These are phyloP conservation scores for Lineus longissimus DNA, from an alignment of 1,140 invertebrate species.

Conservation along the genomic window DNA sequence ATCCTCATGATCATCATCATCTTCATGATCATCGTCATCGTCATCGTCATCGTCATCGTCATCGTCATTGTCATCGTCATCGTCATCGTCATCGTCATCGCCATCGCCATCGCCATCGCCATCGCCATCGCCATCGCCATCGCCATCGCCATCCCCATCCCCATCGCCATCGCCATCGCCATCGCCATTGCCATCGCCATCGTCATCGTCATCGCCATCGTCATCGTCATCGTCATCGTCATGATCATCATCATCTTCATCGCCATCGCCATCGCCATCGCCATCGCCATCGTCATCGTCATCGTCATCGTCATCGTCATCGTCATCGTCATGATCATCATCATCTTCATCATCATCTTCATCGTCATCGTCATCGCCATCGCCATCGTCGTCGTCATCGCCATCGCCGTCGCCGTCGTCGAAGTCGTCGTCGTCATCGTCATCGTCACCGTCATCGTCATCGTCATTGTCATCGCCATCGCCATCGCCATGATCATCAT, in stretches of 20 bases:
- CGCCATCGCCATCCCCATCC: too few relatives aligned
- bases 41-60: not conserved
- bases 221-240: too few relatives aligned
- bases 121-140: conserved; percentile 1
- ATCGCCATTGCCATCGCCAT: conserved; percentile 7
- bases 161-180: conserved; percentile 6
- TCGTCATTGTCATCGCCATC: conserved; percentile 1
- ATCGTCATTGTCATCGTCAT: conserved; percentile 7
- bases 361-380: not conserved
- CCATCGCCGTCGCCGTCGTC: too few relatives aligned
- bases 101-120: conserved; percentile 1
- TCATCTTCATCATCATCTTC: not conserved
- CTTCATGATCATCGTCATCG: not conserved
- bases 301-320: conserved; percentile 8
- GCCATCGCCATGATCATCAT: too few relatives aligned
- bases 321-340: too few relatives aligned
- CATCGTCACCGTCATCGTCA: conserved; percentile 1
- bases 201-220: conserved; percentile 9
- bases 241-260: too few relatives aligned
- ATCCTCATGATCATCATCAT: not conserved
- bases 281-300: conserved; percentile 9
- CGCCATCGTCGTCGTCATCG: not conserved
- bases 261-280: conserved; percentile 7
- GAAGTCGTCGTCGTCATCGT: too few relatives aligned
- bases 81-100: conserved; percentile 6